Conservation (phyloP, 2,797 vertebrate genomes). For the Hafferia zeledoni region DNA sequence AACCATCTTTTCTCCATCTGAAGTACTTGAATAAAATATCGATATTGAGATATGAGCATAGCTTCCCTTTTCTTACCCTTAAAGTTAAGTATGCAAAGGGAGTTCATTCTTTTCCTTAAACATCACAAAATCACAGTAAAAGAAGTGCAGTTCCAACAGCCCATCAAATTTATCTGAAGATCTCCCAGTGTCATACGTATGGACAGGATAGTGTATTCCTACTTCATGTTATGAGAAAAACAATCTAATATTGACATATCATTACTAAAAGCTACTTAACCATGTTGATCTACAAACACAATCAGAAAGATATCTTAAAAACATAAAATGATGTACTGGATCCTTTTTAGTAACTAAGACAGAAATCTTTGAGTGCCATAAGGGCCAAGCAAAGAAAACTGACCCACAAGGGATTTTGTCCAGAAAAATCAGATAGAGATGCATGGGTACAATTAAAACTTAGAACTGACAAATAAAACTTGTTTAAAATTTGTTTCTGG, state of each 20-base stretch:
- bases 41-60: background rate
- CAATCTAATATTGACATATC: background rate
- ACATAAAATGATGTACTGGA: background rate
- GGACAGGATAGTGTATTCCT: background rate
- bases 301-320: background rate
- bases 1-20: background rate
- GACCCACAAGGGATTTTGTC: background rate
- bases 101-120: background rate
- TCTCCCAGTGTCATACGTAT: accelerated
- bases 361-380: background rate
- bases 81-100: background rate
- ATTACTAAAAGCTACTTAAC: background rate
- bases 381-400: background rate
- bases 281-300: background rate
- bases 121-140: background rate
- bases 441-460: background rate
- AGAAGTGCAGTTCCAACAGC: background rate
- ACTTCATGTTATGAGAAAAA: background rate
- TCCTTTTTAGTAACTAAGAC: background rate
- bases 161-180: background rate
- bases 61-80: background rate
- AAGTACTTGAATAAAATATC: background rate
- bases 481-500: background rate
- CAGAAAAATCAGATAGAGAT: background rate
- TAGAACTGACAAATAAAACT: background rate